A percentile compares a stretch with the other conserved stretches of the same genome.
phyloP scores from a whole-genome alignment of 2,888 invertebrate species.

The Ecdyonurus torrentis region DNA sequence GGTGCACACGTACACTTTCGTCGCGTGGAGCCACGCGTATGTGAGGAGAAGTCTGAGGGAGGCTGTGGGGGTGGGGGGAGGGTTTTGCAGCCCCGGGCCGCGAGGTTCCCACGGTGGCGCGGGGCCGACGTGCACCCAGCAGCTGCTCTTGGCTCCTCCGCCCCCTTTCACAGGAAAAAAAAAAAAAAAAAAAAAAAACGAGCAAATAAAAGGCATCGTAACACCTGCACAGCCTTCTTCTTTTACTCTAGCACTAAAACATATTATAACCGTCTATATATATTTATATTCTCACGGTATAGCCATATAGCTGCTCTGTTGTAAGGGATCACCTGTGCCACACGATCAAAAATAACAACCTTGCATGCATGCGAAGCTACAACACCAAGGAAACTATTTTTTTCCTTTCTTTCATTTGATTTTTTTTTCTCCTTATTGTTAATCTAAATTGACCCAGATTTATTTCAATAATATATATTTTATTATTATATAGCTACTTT shows the following conservation, averaged over 20 bases:
- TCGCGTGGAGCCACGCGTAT: neutral
- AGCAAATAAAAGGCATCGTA: neutral
- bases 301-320: neutral
- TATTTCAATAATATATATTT: neutral
- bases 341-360: neutral
- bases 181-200: no score
- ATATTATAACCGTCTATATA: neutral
- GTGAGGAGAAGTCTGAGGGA: neutral
- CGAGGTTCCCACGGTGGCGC: neutral
- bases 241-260: neutral
- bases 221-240: neutral
- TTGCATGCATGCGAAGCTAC: neutral
- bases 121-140: neutral
- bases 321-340: neutral
- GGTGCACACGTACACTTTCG: neutral
- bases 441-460: neutral
- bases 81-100: neutral
- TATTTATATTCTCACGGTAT: neutral
- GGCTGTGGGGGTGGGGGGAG: neutral
- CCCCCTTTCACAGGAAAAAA: no score
- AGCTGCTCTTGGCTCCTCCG: neutral
- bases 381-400: neutral
- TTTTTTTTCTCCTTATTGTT: no score
- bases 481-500: no score
- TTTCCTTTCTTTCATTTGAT: neutral